Base-by-base conservation (phyloP, 1,140 invertebrate species). In the Eurosta solidaginis region DNA sequence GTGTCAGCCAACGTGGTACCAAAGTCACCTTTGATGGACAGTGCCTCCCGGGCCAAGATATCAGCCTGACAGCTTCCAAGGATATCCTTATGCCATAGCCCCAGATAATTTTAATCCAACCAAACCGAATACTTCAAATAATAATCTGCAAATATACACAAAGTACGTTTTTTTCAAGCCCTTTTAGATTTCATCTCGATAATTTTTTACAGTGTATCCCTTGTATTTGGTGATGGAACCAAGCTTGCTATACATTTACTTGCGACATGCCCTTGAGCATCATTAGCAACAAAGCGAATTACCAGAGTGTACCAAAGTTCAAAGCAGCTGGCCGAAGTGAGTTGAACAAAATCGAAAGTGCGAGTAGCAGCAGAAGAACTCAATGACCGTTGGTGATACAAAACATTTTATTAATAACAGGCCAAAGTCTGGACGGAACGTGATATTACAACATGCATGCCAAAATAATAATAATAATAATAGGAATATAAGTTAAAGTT, bases 401-500 rank as follows among this genome's bases (percentile, higher is more conserved):
- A 68, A 68, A 68, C 59, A 68, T 40, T 68, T 68, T 68, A 68
- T 68, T 68, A 40, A 68, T 40, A 68, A 68, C n/a, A 40, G 6
- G 22, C n/a, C 33, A 36, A 36, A 68, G 33, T 29, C 27, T 36
- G 59, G 40, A 20, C n/a, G 12, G 33, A 68, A 68, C 33, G 33
- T 68, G 59, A 17, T 40, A 27, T 33, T 14, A 63, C 29, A 20
- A 1, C 36, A 40, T 20, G 40, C n/a, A 22, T 7, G 20, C 33
- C 20, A 2, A 68, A 29, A 40, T n/a, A 68, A 7, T n/a, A n/a
- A n/a, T n/a, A n/a, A 68, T 7, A 59, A 0, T 27, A 1, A 17
- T n/a, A 49, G 12, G 9, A 17, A 49, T 49, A 17, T 22, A 27
- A 40, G 29, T 63, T 63, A 17, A 0, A 63, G 9, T 29, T 36